Evolutionary conservation across 2,113 vertebrate species (phyloP).

Genomic region (Saccopteryx bilineata): DNA sequence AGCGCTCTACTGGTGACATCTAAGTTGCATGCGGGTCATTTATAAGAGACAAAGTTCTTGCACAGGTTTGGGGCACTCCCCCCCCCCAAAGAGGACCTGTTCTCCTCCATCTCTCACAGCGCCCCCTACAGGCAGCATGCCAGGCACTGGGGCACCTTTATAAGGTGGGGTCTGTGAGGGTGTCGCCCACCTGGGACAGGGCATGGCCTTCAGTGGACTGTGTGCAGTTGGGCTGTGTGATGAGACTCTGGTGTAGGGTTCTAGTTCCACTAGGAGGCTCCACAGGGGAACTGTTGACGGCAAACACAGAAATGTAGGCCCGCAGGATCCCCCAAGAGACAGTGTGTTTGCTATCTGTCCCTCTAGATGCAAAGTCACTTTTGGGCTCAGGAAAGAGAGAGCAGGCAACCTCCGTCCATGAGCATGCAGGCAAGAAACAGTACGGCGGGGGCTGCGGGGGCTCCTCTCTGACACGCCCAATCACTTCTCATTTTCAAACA

Average conservation of each 20-base stretch:
- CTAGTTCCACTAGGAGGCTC: rapidly evolving
- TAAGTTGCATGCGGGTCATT: rapidly evolving
- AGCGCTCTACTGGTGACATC: rapidly evolving
- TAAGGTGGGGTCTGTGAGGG: background rate
- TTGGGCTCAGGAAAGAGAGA: background rate
- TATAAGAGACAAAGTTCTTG: background rate
- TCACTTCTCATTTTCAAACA: background rate
- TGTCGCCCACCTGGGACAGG: rapidly evolving
- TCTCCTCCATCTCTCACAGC: background rate
- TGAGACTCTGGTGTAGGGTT: rapidly evolving
- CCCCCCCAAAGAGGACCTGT: background rate
- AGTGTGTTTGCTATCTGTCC: rapidly evolving
- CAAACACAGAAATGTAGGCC: background rate
- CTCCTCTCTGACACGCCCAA: too few species aligned
- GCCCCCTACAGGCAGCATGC: rapidly evolving
- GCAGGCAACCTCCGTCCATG: rapidly evolving
- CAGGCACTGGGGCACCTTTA: rapidly evolving
- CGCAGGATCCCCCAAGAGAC: rapidly evolving
- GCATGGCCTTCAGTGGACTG: rapidly evolving
- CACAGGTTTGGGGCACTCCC: too few species aligned
- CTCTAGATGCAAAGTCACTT: background rate
- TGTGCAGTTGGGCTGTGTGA: rapidly evolving
- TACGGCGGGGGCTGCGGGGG: too few species aligned
- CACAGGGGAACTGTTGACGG: rapidly evolving
- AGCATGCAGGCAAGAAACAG: rapidly evolving